Conservation (phyloP, 2,888 invertebrate species). For the Phortica magna region DNA sequence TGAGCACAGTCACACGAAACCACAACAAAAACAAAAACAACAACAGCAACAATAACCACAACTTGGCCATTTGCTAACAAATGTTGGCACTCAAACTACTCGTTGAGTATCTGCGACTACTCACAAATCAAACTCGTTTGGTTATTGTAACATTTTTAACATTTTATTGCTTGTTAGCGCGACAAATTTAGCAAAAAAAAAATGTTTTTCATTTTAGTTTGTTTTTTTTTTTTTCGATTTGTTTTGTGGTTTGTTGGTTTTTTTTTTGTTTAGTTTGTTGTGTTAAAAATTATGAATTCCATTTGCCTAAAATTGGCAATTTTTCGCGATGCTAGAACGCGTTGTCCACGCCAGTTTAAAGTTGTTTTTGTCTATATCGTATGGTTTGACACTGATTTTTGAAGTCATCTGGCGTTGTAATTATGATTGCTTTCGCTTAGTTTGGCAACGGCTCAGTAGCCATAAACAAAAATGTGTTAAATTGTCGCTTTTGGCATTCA, state of each 20-base stretch:
- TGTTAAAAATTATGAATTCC: constrained; percentile 64
- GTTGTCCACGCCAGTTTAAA: not conserved
- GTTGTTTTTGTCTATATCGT: constrained; percentile 57
- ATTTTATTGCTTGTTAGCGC: constrained; percentile 75
- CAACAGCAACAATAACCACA: not conserved
- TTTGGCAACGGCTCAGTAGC: not conserved
- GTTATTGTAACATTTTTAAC: constrained; percentile 64
- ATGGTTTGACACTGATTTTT: constrained; percentile 68
- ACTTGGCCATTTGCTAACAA: not conserved
- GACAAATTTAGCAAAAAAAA: constrained; percentile 71
- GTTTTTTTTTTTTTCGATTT: constrained; percentile 49
- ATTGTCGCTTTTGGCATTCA: constrained; percentile 6
- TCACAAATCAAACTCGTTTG: constrained; percentile 36
- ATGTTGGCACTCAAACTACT: not conserved
- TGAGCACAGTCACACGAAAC: constrained; percentile 29
- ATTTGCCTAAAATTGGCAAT: constrained; percentile 47
- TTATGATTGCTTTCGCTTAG: constrained; percentile 47
- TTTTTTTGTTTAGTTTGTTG: constrained; percentile 37
- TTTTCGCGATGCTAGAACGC: not conserved
- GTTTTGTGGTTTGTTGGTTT: constrained; percentile 38
- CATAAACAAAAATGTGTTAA: constrained; percentile 10
- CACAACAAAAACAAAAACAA: not conserved
- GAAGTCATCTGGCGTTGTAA: constrained; percentile 40
- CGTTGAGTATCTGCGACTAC: constrained; percentile 7
- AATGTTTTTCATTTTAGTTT: constrained; percentile 50